These are phyloP conservation scores for Ceyx cyanopectus DNA, from an alignment of 2,113 vertebrate species.

Conservation along the genomic window DNA sequence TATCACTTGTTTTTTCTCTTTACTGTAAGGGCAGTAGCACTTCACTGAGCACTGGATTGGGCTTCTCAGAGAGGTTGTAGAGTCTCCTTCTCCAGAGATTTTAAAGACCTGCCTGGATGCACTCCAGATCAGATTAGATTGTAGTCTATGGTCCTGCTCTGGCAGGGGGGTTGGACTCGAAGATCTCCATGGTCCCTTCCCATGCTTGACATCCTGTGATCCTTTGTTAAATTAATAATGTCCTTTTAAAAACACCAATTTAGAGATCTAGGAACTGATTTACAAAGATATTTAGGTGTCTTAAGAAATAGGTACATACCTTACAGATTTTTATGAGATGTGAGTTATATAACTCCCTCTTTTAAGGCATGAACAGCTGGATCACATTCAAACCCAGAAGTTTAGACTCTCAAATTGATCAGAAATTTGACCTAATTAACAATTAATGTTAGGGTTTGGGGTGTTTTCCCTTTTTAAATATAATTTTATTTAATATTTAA, in stretches of 20 bases:
- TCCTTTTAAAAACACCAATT: background rate
- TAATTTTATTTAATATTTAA: no score
- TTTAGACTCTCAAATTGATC: background rate
- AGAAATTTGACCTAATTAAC: background rate
- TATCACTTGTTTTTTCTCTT: background rate
- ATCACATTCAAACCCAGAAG: background rate
- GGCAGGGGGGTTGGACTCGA: no score
- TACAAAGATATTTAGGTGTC: background rate
- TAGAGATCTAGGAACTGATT: background rate
- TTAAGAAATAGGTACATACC: background rate
- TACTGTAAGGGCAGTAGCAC: no score
- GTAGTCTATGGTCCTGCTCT: no score
- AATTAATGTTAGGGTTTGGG: accelerated
- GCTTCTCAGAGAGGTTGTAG: no score
- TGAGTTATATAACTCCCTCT: background rate
- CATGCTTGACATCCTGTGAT: no score
- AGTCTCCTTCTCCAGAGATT: no score
- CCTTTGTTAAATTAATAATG: background rate
- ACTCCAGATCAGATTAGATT: no score
- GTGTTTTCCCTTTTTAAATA: background rate
- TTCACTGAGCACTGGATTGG: no score
- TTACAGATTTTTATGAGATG: background rate
- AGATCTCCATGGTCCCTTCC: no score
- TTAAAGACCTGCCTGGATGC: no score
- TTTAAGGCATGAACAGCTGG: background rate